Base-by-base conservation (phyloP, 2,888 invertebrate species). In the Macrophya alboannulata region DNA sequence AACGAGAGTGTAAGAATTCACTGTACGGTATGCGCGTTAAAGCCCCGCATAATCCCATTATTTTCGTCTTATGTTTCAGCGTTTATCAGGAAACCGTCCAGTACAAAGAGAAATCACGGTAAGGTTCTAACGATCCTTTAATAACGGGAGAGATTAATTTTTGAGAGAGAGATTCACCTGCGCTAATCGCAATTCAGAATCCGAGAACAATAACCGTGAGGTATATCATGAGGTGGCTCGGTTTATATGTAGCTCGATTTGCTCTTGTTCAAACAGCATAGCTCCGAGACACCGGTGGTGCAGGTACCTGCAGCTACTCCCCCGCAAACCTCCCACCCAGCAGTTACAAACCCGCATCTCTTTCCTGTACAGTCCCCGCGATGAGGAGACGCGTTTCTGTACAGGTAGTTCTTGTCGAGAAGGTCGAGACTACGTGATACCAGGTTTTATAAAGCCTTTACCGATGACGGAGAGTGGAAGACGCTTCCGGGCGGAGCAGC, bases 231-330 rank as follows among this genome's bases (percentile, higher is more conserved):
- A n/a, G 45, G 45, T 43, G 21, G 72, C 45, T 45, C 21, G 37
- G 62, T n/a, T 59, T 51, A n/a, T 37, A 31, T 40, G n/a, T 10
- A 48, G 10, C 88, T 92, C 91, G 89, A 90, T 88, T 90, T 92
- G 92, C 92, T 93, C 92, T 93, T 93, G 92, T 93, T 93, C 91
- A 92, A 92, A 92, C 92, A 92, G 90, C 92, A 92, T 92, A 92
- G 92, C 92, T 90, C 91, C 3, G 3, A 37, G 77, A 77, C 5
- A n/a, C 40, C 4, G 25, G 31, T 31, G 77, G 77, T 77, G 37
- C 55, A 77, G 77, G 55, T 77, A 77, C 77, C 77, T 77, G 77
- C 15, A 59, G 43, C 81, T 17, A 81, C 81, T 81, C 81, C 81
- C 81, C 81, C 81, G 81, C 81, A 81, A 31, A 25, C 81, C 81